Percentiles rank a stretch among this genome's conserved stretches.
These are phyloP conservation scores for Pegea sp. DNA, from an alignment of 23 tunicate genomes.

Conservation along the genomic window DNA sequence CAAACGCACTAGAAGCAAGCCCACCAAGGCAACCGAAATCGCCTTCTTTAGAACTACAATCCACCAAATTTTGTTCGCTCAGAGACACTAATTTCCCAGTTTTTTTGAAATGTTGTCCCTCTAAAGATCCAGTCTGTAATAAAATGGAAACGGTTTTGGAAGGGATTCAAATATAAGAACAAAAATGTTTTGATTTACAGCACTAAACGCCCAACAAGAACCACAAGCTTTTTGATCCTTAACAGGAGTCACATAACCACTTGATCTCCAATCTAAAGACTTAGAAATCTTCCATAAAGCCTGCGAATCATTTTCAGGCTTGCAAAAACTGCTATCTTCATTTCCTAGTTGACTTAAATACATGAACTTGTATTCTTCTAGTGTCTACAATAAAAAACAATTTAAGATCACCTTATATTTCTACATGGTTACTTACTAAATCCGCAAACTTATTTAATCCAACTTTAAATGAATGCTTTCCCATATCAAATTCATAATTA, in stretches of 20 bases:
- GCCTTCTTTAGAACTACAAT: slow-evolving; percentile 53
- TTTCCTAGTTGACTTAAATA: slow-evolving; percentile 4
- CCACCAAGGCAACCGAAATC: slow-evolving; percentile 74
- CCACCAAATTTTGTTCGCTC: slow-evolving; percentile 86
- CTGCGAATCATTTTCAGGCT: too few relatives aligned
- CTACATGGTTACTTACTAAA: background rate
- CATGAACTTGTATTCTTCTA: slow-evolving; percentile 20
- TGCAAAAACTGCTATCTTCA: background rate
- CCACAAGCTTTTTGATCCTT: slow-evolving; percentile 76
- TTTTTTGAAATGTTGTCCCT: slow-evolving; percentile 73
- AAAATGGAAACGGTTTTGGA: too few relatives aligned
- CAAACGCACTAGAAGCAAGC: slow-evolving; percentile 43
- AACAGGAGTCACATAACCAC: slow-evolving; percentile 73
- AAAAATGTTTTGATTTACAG: too few relatives aligned
- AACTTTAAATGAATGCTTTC: background rate
- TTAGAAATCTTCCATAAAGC: too few relatives aligned
- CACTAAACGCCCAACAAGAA: slow-evolving; percentile 79
- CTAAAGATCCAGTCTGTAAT: slow-evolving; percentile 77
- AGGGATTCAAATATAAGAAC: too few relatives aligned
- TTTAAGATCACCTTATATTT: background rate
- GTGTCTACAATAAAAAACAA: too few relatives aligned
- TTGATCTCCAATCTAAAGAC: slow-evolving; percentile 58
- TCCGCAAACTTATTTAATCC: background rate
- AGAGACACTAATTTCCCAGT: slow-evolving; percentile 84
- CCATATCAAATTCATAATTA: background rate